Percentiles rank a stretch among this genome's conserved stretches.
These are phyloP conservation scores for Drosophila lowei DNA, from an alignment of 1,140 invertebrate genomes.

Conservation along the genomic window DNA sequence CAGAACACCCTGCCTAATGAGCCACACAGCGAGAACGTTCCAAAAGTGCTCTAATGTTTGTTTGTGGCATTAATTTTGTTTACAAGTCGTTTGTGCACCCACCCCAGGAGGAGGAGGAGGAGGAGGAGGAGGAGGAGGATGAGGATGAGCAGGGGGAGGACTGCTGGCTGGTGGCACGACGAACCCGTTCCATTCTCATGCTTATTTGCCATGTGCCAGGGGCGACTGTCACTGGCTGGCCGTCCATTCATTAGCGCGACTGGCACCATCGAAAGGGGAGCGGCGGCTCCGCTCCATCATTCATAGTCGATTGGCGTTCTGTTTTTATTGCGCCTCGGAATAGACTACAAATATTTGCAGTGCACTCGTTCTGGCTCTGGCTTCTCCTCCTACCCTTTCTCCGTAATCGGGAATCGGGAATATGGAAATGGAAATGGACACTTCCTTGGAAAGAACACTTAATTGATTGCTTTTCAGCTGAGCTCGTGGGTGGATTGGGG, in stretches of 20 bases:
- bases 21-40: slow-evolving; percentile 63
- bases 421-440: slow-evolving; percentile 32
- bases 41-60: slow-evolving; percentile 77
- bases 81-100: slow-evolving; percentile 73
- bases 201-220: slow-evolving; percentile 6
- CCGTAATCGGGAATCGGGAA: slow-evolving; percentile 1
- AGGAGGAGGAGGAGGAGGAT: neutral
- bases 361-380: slow-evolving; percentile 50
- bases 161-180: no score
- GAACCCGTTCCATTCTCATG: no score
- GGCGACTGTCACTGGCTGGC: slow-evolving; percentile 25
- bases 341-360: slow-evolving; percentile 65
- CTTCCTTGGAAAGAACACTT: slow-evolving; percentile 58
- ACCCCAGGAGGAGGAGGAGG: no score
- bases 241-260: slow-evolving; percentile 62
- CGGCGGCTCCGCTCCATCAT: slow-evolving; percentile 31
- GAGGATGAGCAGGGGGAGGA: neutral
- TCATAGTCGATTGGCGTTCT: slow-evolving; percentile 52
- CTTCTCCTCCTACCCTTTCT: slow-evolving; percentile 15
- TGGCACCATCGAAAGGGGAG: neutral
- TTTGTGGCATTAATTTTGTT: slow-evolving; percentile 79
- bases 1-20: slow-evolving; percentile 55
- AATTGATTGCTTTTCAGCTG: slow-evolving; percentile 74
- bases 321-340: slow-evolving; percentile 52
- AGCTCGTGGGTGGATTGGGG: neutral